Conservation (phyloP, 2,113 vertebrate genomes). For the Pelecanus crispus region DNA sequence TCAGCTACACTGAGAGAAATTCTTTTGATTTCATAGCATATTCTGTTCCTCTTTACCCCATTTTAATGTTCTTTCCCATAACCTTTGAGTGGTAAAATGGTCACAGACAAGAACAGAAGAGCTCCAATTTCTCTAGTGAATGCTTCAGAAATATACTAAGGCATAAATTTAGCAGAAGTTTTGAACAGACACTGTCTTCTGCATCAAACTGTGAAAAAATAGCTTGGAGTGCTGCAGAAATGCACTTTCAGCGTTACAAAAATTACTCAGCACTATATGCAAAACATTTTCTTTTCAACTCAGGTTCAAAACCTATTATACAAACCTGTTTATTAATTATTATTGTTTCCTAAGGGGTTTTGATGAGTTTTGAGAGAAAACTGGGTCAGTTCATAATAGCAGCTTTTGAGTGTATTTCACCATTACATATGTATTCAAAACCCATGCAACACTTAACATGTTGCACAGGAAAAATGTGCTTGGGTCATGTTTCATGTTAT, state of each 20-base stretch:
- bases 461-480: conserved; percentile 11
- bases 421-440: not conserved
- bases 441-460: not conserved
- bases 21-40: conserved; percentile 59
- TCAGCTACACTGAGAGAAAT: conserved; percentile 55
- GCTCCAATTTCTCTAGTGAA: conserved; percentile 46
- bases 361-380: not conserved
- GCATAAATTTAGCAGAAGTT: conserved; percentile 40
- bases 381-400: not conserved
- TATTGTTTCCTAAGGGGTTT: not conserved
- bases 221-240: not conserved
- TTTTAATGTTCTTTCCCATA: conserved; percentile 67
- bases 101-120: conserved; percentile 38
- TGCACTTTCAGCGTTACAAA: not conserved
- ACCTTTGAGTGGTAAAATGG: conserved; percentile 58
- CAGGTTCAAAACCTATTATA: not conserved
- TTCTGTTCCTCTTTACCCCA: conserved; percentile 43
- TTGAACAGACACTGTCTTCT: not conserved
- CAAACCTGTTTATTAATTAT: not conserved
- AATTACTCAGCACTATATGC: not conserved
- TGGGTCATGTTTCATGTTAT: conserved; percentile 46
- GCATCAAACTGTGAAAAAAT: not conserved
- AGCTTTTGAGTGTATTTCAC: not conserved
- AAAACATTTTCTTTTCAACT: not conserved
- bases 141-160: conserved; percentile 18